These are phyloP conservation scores for Hemibagrus guttatus DNA, from an alignment of 2,797 vertebrate species.

Conservation along the genomic window DNA sequence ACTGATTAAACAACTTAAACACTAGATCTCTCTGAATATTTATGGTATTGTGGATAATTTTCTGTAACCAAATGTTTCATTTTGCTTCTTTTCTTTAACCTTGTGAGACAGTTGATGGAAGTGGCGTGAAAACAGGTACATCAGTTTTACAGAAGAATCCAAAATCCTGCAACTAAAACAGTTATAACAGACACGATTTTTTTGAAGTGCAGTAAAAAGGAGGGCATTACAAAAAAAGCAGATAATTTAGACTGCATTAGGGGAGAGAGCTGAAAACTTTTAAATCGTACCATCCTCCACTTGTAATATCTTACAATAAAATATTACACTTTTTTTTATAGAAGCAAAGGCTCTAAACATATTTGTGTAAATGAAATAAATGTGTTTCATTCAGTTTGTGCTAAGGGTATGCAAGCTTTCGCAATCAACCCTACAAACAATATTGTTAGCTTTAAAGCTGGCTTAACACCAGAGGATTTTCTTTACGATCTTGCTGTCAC, in stretches of 20 bases:
- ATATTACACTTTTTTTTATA: neutral
- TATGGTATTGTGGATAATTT: neutral
- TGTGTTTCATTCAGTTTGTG: neutral
- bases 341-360: neutral
- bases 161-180: neutral
- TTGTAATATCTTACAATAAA: neutral
- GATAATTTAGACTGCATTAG: neutral
- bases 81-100: neutral
- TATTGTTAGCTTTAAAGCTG: neutral
- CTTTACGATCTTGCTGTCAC: neutral
- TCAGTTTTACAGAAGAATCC: neutral
- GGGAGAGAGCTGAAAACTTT: neutral
- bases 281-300: neutral
- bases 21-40: neutral
- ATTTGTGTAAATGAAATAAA: neutral
- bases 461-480: neutral
- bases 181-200: neutral
- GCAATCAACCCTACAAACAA: neutral
- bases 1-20: neutral
- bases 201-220: neutral
- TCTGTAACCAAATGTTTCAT: neutral
- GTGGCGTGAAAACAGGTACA: neutral
- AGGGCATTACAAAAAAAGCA: neutral
- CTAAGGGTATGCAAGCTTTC: neutral
- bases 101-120: neutral